Evolutionary conservation across 2,888 invertebrate genomes (phyloP), one percentile per base, ranked within the genome.

Genomic region (Stenichneumon culpator): DNA sequence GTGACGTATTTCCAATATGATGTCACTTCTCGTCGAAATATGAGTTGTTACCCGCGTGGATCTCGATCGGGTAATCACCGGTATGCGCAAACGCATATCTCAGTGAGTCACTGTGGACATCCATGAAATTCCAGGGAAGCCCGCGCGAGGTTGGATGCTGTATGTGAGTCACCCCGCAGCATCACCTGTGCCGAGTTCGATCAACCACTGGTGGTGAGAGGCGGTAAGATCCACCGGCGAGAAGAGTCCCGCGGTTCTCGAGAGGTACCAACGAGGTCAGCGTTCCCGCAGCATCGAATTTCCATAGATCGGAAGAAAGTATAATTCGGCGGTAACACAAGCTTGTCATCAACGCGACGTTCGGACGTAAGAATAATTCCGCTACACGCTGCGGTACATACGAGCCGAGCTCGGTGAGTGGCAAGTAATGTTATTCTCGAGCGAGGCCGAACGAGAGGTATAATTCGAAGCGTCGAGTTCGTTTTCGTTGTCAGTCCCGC

Each of bases 111-210:
- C 70, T 4, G 32, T 16, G 74, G 36, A 22, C 44, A 47, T 68
- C 47, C 19, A 74, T 32, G 44, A 86, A 79, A 87, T 87, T 86
- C 86, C 86, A 81, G 83, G 86, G 87, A 80, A 86, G 67, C 77
- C 84, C 85, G 44, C 44, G 44, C 22, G 19, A n/a, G 54, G 63
- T 28, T 28, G 78, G 82, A 82, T 81, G 79, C 87, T 84, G 80
- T n/a, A 32, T 47, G 65, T 87, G 87, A 87, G 70, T 87, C 87
- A 86, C 73, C 63, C 19, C 78, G 7, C 32, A 79, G 52, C 36
- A 79, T 77, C 75, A 74, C 47, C 73, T 25, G 54, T 77, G 28
- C 47, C 11, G 5, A 28, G 32, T 54, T 73, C 50, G 16, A 60
- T 82, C 72, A 39, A 63, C 16, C 9, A 11, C 3, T 36, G 22